These are phyloP conservation scores for Papilio aristodemus DNA, from an alignment of 1,140 invertebrate genomes.

Conservation along the genomic window DNA sequence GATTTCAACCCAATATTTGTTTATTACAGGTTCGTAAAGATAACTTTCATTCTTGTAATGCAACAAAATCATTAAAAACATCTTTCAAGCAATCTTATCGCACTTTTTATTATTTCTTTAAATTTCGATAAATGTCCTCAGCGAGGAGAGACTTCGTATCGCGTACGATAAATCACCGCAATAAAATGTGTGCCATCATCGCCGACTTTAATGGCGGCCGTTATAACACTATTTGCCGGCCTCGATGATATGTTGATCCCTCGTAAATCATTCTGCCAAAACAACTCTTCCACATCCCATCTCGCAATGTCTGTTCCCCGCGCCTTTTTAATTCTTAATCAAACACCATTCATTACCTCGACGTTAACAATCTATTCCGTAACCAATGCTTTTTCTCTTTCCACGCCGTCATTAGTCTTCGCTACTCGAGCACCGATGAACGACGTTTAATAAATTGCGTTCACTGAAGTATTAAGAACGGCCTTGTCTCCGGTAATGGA, in stretches of 20 bases:
- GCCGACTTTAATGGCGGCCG: constrained; percentile 44
- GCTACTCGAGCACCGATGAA: constrained; percentile 49
- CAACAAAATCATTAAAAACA: constrained; percentile 14
- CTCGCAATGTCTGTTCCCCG: constrained; percentile 37
- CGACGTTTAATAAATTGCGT: constrained; percentile 35
- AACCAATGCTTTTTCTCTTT: constrained; percentile 46
- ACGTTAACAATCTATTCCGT: constrained; percentile 43
- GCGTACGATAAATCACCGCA: constrained; percentile 24
- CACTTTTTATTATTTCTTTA: constrained; percentile 29
- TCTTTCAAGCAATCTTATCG: constrained; percentile 13
- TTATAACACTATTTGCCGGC: constrained; percentile 50
- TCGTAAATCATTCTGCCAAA: constrained; percentile 61
- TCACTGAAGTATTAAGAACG: constrained; percentile 39
- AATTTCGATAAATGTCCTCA: constrained; percentile 17
- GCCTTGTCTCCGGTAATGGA: constrained; percentile 60
- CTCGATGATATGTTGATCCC: constrained; percentile 56
- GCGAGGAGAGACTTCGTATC: constrained; percentile 24
- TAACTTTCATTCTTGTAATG: neutral
- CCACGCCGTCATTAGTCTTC: constrained; percentile 35
- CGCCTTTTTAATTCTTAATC: constrained; percentile 46
- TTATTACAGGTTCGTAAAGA: neutral
- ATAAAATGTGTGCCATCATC: constrained; percentile 37
- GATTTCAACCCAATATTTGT: neutral
- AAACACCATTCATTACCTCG: constrained; percentile 40
- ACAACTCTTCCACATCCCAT: constrained; percentile 54